Base-by-base conservation (phyloP, 2,113 vertebrate genomes). In the Heterotilapia buettikoferi region DNA sequence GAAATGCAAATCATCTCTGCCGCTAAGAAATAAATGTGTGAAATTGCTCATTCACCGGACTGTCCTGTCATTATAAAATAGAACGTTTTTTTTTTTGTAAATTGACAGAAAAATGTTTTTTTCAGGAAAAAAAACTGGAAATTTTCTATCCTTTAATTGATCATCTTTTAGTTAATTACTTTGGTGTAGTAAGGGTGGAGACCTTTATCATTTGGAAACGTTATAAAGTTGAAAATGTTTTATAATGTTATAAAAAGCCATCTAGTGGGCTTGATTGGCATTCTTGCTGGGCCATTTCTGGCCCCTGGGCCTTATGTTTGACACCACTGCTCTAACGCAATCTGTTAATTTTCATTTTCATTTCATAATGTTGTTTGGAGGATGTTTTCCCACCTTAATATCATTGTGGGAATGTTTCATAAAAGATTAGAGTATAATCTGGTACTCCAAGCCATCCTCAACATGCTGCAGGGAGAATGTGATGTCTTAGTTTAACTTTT, bases 391-490 rank as follows among this genome's bases (percentile, higher is more conserved):
- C 9, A 50, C 0, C 24, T 50, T 31, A 19, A 45, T 31, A 1
- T 50, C 26, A 78, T 50, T 78, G 71, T 50, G 43, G 24, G 9
- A 29, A 29, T 76, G 71, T 76, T 78, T 50, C 24, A 78, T 50
- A 50, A 76, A 76, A 47, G 9, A 47, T 12, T 9, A 29, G 24
- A 18, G 21, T 29, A 73, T 47, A 76, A 11, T 47, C 24, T 29
- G 40, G 9, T 29, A 0, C 14, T 26, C 0, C 0, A 78, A 78
- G 43, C 43, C 26, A 78, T 0, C 6, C 45, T 78, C 73, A 50
- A 33, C 45, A 78, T 50, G 43, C 26, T 78, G 45, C 45, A 47
- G 16, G 24, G 26, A 52, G 16, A 33, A 78, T 1, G 7, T 47
- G 40, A 76, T 47, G 73, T 52, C 73, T 9, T 33, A 13, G 26